phyloP scores from a whole-genome alignment of 2,113 vertebrate species.

The Pristiophorus japonicus region DNA sequence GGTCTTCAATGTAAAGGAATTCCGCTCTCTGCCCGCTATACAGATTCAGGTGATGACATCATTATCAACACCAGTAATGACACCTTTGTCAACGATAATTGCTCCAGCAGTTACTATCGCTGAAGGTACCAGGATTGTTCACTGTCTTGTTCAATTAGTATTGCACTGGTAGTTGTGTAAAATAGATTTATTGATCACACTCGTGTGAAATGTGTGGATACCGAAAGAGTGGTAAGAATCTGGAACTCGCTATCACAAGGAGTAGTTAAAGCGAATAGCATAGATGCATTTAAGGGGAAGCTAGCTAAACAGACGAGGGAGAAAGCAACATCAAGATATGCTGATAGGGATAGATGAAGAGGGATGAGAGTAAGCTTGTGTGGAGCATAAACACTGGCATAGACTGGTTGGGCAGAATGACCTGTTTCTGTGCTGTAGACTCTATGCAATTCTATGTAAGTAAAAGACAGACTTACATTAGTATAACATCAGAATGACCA shows the following conservation, averaged over 20 bases:
- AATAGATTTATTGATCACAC: neutral
- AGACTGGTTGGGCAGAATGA: too few species aligned
- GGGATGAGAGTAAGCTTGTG: too few species aligned
- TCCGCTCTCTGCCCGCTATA: slow-evolving; percentile 47
- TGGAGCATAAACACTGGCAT: too few species aligned
- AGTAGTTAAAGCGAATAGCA: neutral
- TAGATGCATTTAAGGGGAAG: neutral
- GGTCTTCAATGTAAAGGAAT: slow-evolving; percentile 59
- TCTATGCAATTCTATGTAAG: neutral
- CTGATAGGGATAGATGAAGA: too few species aligned
- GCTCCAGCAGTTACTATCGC: neutral
- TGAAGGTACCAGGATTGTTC: neutral
- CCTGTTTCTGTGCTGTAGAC: too few species aligned
- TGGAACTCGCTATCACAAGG: neutral
- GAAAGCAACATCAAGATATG: too few species aligned
- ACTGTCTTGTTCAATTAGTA: neutral
- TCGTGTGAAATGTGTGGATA: neutral
- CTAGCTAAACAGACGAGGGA: neutral
- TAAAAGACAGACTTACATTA: neutral
- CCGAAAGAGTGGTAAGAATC: neutral
- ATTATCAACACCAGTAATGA: slow-evolving; percentile 3
- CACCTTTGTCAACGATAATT: neutral
- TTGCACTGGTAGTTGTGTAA: neutral
- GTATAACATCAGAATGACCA: neutral
- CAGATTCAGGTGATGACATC: slow-evolving; percentile 50